phyloP scores from a whole-genome alignment of 2,113 vertebrate genomes.

The Rhabdomys dilectus region DNA sequence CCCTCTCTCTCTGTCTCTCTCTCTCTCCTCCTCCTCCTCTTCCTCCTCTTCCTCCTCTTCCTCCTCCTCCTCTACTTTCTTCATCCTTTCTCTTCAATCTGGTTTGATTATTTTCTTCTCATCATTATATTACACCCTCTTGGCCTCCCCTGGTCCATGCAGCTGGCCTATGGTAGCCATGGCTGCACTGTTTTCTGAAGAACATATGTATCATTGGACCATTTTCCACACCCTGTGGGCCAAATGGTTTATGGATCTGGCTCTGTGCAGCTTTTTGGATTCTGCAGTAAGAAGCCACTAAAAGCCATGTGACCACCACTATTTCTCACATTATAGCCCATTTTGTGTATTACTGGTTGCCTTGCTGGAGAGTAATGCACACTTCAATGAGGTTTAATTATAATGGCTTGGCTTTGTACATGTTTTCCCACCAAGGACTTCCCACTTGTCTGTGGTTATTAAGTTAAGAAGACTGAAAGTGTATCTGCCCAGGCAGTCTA shows the following conservation, averaged over 20 bases:
- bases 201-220: constrained; percentile 31
- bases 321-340: constrained; percentile 11
- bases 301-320: neutral
- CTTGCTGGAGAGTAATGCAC: neutral
- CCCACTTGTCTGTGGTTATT: neutral
- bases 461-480: neutral
- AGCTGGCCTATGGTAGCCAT: neutral
- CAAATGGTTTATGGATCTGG: constrained; percentile 63
- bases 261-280: constrained; percentile 58
- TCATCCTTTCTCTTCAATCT: constrained; percentile 65
- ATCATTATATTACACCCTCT: neutral
- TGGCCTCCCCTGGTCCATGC: neutral
- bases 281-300: constrained; percentile 44
- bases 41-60: too few species aligned
- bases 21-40: too few species aligned
- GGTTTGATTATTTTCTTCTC: constrained; percentile 75
- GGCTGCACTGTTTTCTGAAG: constrained; percentile 18
- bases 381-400: constrained; percentile 24
- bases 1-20: too few species aligned
- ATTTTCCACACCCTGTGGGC: constrained; percentile 21
- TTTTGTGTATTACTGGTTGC: constrained; percentile 43
- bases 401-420: constrained; percentile 3
- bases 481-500: neutral
- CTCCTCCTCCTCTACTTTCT: constrained; percentile 83
- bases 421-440: neutral